A percentile compares a stretch with the other conserved stretches of the same genome.
Evolutionary conservation across 2,113 vertebrate species (phyloP).

Genomic region (Tachuris rubrigastra): DNA sequence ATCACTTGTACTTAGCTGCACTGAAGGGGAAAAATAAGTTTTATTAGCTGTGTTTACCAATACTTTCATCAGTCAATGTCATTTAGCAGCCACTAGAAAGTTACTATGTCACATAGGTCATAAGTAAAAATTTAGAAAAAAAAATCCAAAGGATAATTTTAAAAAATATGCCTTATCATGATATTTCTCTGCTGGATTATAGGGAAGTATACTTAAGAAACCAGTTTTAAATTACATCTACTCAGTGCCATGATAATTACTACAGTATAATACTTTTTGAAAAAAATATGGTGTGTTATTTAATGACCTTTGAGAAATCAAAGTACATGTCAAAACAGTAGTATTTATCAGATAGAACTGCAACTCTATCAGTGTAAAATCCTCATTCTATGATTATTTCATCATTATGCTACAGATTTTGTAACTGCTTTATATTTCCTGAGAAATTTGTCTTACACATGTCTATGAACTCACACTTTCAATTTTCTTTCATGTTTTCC

Average conservation of each 20-base stretch:
- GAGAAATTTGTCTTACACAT: background rate
- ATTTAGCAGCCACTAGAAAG: background rate
- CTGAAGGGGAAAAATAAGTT: background rate
- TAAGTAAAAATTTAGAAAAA: background rate
- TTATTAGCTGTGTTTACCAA: background rate
- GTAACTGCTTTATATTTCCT: background rate
- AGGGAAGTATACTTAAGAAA: background rate
- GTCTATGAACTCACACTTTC: background rate
- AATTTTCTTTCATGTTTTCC: background rate
- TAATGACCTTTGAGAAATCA: background rate
- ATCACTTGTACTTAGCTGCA: background rate
- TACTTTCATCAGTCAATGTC: background rate
- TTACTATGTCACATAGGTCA: background rate
- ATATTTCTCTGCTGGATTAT: background rate
- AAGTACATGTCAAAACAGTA: background rate
- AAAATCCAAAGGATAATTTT: rapidly evolving
- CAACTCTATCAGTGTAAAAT: background rate
- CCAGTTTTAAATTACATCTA: background rate
- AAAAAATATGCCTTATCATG: rapidly evolving
- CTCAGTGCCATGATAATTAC: background rate
- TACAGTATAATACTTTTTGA: background rate
- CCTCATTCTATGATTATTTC: background rate
- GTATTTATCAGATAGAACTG: background rate
- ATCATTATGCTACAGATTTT: background rate
- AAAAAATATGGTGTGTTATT: background rate